Base-by-base conservation (phyloP, 1,140 invertebrate genomes). In the Palaemon carinicauda region DNA sequence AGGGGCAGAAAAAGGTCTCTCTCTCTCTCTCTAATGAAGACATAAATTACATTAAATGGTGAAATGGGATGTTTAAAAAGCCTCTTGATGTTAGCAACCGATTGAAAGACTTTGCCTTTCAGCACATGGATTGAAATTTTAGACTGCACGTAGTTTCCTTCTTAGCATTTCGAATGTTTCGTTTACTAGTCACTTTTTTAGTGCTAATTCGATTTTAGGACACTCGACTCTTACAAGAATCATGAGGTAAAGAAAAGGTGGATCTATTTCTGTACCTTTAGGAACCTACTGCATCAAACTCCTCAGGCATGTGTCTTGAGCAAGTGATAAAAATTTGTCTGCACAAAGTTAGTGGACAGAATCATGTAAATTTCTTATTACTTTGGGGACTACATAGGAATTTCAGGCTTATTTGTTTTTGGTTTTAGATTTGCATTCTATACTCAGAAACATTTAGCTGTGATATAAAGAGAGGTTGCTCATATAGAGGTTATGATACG, bases 291-390 rank as follows among this genome's bases (percentile, higher is more conserved):
- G 78, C 54, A 80, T 33, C 56, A 41, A 75, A 75, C 33, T n/a
- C 21, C 29, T 80, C 27, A 33, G 53, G 78, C 78, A 80, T 52
- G 56, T 60, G 27, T 80, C 56, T 80, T 80, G 78, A 80, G 78
- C 78, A 80, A 27, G 53, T 60, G 78, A 80, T 21, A 60, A 65
- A 52, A 33, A 54, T 21, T 31, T 27, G 54, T 56, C 78, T 56
- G n/a, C 41, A 60, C 31, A 60, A 27, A 24, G 27, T 51, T 33
- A 56, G 52, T n/a, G 53, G 7, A 52, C n/a, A 53, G 21, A 21
- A 24, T 3, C 17, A 15, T n/a, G n/a, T 54, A 27, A 15, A 79
- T 79, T 79, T 79, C 27, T 78, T n/a, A 14, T 17, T 17, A 27
- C 5, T 80, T n/a, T 56, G 29, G 17, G 15, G 27, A 79, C 33